Evolutionary conservation across 2,797 vertebrate genomes (phyloP), one percentile per base, ranked within the genome.

Genomic region (Hybognathus amarus): DNA sequence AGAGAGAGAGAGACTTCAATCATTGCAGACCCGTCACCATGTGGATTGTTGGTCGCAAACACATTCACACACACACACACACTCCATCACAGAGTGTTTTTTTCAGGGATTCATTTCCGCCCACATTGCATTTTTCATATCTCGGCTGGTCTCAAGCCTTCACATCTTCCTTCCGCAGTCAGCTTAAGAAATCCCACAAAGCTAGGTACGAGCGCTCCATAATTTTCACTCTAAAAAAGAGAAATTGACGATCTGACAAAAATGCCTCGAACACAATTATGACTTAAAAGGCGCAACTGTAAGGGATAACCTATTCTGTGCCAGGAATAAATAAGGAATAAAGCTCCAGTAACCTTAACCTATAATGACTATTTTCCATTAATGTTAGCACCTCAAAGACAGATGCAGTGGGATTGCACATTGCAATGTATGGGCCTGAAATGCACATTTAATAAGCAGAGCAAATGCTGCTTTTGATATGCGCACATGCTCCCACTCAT

Each of bases 91-190:
- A 64, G 17, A 56, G 42, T 3, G 33, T 83, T 87, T 86, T 77
- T 77, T 83, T 70, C 68, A 70, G 38, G 73, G 73, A 85, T 88
- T 88, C 79, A 89, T 88, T 88, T 85, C 88, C 93, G 93, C 93
- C 92, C 93, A 93, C 93, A 89, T 89, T 92, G 94, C 94, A 94
- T 88, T 95, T 94, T 92, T 94, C 91, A 91, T 95, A 94, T 94
- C 87, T 89, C 93, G 92, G 91, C 90, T 89, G 81, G 88, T 89
- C 89, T 92, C 92, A 93, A 92, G 89, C 88, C 88, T 85, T 77
- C 77, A 78, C 54, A 87, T 85, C 84, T 87, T 83, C 76, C 79
- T 80, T 75, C 68, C 18, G 59, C 88, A 88, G 84, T 77, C 79
- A 68, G 85, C 85, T 88, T 85, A 88, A 86, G 79, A 84, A 85